phyloP scores from a whole-genome alignment of 2,888 invertebrate genomes.

The Cephonodes hylas region DNA sequence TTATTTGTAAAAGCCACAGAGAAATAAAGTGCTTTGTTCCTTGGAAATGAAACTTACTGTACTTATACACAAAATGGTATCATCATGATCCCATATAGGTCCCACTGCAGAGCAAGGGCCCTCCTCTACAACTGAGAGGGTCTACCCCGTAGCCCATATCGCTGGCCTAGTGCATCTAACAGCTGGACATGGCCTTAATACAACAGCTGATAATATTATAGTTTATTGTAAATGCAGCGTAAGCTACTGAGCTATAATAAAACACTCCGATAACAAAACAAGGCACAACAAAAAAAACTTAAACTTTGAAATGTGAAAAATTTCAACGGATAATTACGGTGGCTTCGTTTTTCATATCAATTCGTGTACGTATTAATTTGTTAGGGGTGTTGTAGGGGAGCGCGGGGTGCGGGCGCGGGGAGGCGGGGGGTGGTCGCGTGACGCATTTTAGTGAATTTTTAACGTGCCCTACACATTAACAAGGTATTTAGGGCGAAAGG shows the following conservation, averaged over 20 bases:
- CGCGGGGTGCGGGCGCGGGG: too few relatives aligned
- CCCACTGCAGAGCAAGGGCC: too few relatives aligned
- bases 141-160: too few relatives aligned
- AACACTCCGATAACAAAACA: neutral
- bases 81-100: too few relatives aligned
- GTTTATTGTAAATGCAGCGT: neutral
- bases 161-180: too few relatives aligned
- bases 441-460: neutral
- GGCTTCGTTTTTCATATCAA: neutral
- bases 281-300: neutral
- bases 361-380: neutral
- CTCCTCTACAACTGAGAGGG: too few relatives aligned
- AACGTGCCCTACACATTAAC: neutral
- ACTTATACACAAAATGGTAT: too few relatives aligned
- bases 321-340: neutral
- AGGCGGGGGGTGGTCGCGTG: neutral
- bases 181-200: too few relatives aligned
- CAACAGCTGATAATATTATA: neutral
- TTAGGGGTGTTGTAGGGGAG: neutral
- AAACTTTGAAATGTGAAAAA: neutral
- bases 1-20: too few relatives aligned
- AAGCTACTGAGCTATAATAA: neutral
- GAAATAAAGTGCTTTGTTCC: too few relatives aligned
- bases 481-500: neutral
- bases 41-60: too few relatives aligned